Evolutionary conservation across 2,888 invertebrate genomes (phyloP).

Genomic region (Rotaria macrura): DNA sequence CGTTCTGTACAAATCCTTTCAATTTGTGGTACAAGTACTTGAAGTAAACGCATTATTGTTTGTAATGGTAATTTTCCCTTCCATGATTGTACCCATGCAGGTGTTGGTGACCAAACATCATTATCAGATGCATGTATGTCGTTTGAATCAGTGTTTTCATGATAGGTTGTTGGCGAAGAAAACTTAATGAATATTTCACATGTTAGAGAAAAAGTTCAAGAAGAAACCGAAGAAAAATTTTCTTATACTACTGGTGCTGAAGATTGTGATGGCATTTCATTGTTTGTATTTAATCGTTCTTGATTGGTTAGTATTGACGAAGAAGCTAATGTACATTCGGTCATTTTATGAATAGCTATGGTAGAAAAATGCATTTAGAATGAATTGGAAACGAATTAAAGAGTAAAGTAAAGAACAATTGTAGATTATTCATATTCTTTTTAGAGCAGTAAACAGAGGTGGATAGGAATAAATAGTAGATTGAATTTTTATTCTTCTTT

Average conservation of each 20-base stretch:
- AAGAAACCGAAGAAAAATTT: background rate
- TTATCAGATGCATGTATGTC: background rate
- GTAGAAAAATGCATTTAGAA: no score
- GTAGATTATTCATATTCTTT: no score
- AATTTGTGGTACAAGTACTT: constrained; percentile 96
- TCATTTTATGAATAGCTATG: constrained; percentile 8
- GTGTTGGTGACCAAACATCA: constrained; percentile 67
- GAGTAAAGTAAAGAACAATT: no score
- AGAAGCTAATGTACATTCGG: background rate
- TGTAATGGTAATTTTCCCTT: constrained; percentile 90
- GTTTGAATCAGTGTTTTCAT: background rate
- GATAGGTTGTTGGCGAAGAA: background rate
- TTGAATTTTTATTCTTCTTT: no score
- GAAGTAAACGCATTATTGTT: constrained; percentile 93
- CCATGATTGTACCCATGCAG: constrained; percentile 82
- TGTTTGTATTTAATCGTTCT: background rate
- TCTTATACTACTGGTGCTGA: background rate
- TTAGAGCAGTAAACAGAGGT: no score
- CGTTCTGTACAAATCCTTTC: constrained; percentile 99
- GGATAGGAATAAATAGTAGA: no score
- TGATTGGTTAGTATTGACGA: background rate
- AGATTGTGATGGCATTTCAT: background rate
- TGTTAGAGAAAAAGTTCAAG: no score
- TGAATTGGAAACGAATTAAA: background rate
- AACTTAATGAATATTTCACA: background rate